Evolutionary conservation across 2,113 vertebrate species (phyloP).

Genomic region (Gasterosteus nipponicus): DNA sequence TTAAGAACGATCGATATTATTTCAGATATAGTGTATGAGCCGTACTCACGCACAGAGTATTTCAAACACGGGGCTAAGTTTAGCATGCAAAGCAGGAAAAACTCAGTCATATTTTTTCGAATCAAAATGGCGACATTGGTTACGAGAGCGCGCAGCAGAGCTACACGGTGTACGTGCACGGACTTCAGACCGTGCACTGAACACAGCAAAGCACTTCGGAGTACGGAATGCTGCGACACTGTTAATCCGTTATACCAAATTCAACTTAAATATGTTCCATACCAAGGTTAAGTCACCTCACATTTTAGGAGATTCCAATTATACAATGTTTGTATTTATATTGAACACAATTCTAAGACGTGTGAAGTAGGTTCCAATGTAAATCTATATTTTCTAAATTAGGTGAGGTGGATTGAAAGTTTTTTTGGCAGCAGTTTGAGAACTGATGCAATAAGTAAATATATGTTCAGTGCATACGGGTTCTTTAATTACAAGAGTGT

Average conservation of each 20-base stretch:
- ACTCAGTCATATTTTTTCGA: slow-evolving; percentile 81
- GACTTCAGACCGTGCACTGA: slow-evolving; percentile 38
- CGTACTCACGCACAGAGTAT: slow-evolving; percentile 57
- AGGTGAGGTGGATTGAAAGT: neutral
- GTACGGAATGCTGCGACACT: neutral
- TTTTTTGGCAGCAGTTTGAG: neutral
- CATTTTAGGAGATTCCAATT: neutral
- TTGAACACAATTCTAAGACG: neutral
- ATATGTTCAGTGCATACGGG: neutral
- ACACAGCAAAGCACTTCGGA: neutral
- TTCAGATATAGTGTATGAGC: slow-evolving; percentile 30
- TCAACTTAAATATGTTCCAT: neutral
- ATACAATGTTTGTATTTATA: neutral
- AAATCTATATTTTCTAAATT: neutral
- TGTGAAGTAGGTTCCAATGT: neutral
- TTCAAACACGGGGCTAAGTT: slow-evolving; percentile 65
- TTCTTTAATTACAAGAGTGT: neutral
- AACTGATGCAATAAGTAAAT: neutral
- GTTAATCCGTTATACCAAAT: neutral
- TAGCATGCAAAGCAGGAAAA: slow-evolving; percentile 78
- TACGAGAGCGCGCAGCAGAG: slow-evolving; percentile 61
- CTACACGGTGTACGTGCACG: slow-evolving; percentile 41
- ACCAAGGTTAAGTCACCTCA: neutral
- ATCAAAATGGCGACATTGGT: slow-evolving; percentile 83
- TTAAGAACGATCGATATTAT: slow-evolving; percentile 13